Conservation (phyloP, 2,113 vertebrate genomes). For the Motacilla alba region DNA sequence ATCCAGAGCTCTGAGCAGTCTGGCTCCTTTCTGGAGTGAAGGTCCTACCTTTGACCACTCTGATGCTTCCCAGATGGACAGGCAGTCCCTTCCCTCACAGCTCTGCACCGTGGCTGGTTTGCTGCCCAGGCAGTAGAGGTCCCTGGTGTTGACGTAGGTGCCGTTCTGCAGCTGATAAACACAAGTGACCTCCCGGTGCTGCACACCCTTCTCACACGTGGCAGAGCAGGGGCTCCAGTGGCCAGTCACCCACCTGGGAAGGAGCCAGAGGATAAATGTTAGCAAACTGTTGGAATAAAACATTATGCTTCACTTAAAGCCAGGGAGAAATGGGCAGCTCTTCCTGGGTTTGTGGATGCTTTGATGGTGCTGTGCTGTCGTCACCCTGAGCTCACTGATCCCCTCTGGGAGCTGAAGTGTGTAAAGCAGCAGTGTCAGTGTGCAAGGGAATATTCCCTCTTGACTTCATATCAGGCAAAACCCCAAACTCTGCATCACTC, state of each 20-base stretch:
- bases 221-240: slow-evolving; percentile 89
- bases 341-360: neutral
- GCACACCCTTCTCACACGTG: slow-evolving; percentile 87
- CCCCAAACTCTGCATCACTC: neutral
- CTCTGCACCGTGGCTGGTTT: slow-evolving; percentile 81
- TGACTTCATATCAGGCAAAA: neutral
- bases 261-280: neutral
- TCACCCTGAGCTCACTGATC: neutral
- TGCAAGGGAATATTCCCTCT: neutral
- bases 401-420: neutral
- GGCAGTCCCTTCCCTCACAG: slow-evolving; percentile 90
- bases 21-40: neutral
- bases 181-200: slow-evolving; percentile 87
- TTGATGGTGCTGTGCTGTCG: fast-evolving
- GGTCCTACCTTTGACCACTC: slow-evolving; percentile 91
- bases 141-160: slow-evolving; percentile 82
- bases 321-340: neutral
- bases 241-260: slow-evolving; percentile 86
- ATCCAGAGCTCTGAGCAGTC: neutral
- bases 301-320: neutral
- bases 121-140: slow-evolving; percentile 82
- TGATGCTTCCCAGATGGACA: slow-evolving; percentile 91
- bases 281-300: neutral
- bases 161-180: slow-evolving; percentile 90
- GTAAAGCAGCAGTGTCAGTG: neutral